Percentiles rank a stretch among this genome's conserved stretches.
These are phyloP conservation scores for Seira ritae DNA, from an alignment of 2,888 invertebrate genomes.

Conservation along the genomic window DNA sequence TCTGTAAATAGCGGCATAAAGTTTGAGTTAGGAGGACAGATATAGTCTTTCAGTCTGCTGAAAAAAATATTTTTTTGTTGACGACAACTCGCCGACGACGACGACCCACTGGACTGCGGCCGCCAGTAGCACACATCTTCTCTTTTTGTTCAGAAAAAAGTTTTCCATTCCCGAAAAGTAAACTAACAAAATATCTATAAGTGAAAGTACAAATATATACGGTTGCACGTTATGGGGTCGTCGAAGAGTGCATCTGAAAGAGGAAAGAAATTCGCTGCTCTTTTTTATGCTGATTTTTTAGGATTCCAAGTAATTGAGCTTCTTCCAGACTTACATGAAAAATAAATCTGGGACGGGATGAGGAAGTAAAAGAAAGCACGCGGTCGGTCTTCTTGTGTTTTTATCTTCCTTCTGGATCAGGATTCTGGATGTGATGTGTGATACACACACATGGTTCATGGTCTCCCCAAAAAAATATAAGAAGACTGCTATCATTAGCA, in stretches of 20 bases:
- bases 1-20: slow-evolving; percentile 47
- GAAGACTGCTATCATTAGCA: slow-evolving; percentile 5
- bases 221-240: background rate
- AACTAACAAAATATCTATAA: no score
- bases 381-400: background rate
- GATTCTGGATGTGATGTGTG: background rate
- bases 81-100: background rate
- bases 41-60: slow-evolving; percentile 45
- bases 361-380: background rate
- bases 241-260: slow-evolving; percentile 1
- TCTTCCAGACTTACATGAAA: slow-evolving; percentile 15
- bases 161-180: no score
- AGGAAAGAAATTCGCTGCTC: background rate
- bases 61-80: slow-evolving; percentile 17
- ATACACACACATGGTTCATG: slow-evolving; percentile 6
- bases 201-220: no score
- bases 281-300: slow-evolving; percentile 48
- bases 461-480: background rate
- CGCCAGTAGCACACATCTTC: background rate
- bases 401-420: background rate
- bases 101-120: background rate
- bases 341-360: background rate
- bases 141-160: background rate
- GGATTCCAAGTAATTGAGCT: slow-evolving; percentile 42
- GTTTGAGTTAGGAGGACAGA: slow-evolving; percentile 58